A percentile compares a stretch with the other conserved stretches of the same genome.
phyloP scores from a whole-genome alignment of 1,140 invertebrate species.

The Lordiphosa collinella region DNA sequence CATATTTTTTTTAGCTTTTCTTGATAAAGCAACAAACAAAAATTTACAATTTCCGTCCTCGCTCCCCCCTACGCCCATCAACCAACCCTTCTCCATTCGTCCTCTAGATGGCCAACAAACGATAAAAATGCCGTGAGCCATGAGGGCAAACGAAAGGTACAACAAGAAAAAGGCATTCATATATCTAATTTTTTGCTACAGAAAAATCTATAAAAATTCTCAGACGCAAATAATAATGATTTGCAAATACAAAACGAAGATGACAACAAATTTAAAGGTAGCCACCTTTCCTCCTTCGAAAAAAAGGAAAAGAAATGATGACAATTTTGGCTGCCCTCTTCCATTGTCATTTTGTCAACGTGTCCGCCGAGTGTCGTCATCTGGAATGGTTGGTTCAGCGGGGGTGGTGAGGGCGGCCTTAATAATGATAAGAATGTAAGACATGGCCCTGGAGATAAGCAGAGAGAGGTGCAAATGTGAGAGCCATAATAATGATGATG shows the following conservation, averaged over 20 bases:
- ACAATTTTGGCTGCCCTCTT: slow-evolving; percentile 36
- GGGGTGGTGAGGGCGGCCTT: slow-evolving; percentile 24
- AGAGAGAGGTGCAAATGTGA: slow-evolving; percentile 61
- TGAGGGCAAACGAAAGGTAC: slow-evolving; percentile 6
- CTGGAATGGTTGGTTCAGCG: slow-evolving; percentile 9
- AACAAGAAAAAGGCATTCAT: slow-evolving; percentile 21
- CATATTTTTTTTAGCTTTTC: slow-evolving; percentile 4
- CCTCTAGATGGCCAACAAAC: slow-evolving; percentile 47
- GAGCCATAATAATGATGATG: slow-evolving; percentile 56
- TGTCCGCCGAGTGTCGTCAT: slow-evolving; percentile 64
- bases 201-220: slow-evolving; percentile 37
- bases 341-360: slow-evolving; percentile 73
- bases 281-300: too few relatives aligned
- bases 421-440: slow-evolving; percentile 73
- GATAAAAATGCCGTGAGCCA: slow-evolving; percentile 67
- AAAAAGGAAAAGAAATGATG: slow-evolving; percentile 30
- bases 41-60: slow-evolving; percentile 64
- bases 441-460: slow-evolving; percentile 59
- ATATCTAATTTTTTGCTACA: slow-evolving; percentile 45
- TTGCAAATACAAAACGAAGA: slow-evolving; percentile 65
- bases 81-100: neutral
- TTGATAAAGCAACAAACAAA: slow-evolving; percentile 48
- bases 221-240: slow-evolving; percentile 73
- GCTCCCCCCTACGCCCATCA: slow-evolving; percentile 11
- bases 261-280: slow-evolving; percentile 14